Conservation (phyloP, 2,888 invertebrate genomes). For the Podotricha telesiphe region DNA sequence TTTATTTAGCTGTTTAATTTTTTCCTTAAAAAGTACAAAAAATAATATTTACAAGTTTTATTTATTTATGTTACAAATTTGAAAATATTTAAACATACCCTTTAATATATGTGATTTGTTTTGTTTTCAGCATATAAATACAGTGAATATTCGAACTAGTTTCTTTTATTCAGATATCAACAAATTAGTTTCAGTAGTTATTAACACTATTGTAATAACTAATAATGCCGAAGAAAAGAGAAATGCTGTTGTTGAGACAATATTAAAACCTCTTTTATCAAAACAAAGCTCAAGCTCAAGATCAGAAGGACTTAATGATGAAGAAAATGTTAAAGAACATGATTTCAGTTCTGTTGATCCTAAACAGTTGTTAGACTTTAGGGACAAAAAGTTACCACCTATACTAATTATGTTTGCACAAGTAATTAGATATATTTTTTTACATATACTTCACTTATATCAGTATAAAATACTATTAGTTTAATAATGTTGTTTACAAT, state of each 20-base stretch:
- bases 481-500: too few relatives aligned
- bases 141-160: conserved; percentile 93
- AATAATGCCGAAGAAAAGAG: conserved; percentile 86
- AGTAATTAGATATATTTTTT: conserved; percentile 70
- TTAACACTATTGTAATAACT: conserved; percentile 91
- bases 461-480: too few relatives aligned
- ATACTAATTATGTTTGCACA: conserved; percentile 92
- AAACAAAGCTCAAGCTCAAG: conserved; percentile 70
- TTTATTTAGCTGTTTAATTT: too few relatives aligned
- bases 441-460: not conserved
- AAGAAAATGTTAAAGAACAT: conserved; percentile 49
- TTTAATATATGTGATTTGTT: conserved; percentile 8
- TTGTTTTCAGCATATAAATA: conserved; percentile 89
- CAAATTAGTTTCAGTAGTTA: conserved; percentile 91
- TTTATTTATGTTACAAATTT: not conserved
- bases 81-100: not conserved
- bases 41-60: too few relatives aligned
- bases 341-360: conserved; percentile 52
- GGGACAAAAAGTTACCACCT: conserved; percentile 89
- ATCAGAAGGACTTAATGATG: conserved; percentile 52
- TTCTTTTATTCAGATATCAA: conserved; percentile 94
- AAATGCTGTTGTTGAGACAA: conserved; percentile 73
- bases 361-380: conserved; percentile 84
- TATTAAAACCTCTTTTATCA: conserved; percentile 76
- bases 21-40: too few relatives aligned